Evolutionary conservation across 2,113 vertebrate genomes (phyloP).

Genomic region (Triplophysa siluroides): DNA sequence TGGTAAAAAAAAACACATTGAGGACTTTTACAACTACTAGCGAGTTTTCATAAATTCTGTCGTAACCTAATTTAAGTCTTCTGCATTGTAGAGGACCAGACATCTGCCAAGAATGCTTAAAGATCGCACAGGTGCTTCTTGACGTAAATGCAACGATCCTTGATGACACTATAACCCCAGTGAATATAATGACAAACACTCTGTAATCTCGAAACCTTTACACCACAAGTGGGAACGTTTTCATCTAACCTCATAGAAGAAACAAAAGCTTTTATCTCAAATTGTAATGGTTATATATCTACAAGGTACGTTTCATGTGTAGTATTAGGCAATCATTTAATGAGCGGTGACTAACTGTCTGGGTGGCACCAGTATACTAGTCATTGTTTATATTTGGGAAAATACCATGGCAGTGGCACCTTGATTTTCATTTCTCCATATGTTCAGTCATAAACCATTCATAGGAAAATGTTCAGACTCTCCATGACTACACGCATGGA

Average conservation of each 20-base stretch:
- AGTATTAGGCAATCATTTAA: not conserved
- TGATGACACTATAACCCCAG: not conserved
- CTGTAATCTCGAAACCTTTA: not conserved
- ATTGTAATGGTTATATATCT: not conserved
- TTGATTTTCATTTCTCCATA: slow-evolving; percentile 44
- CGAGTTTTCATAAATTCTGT: not conserved
- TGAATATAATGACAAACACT: not conserved
- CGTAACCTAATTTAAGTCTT: not conserved
- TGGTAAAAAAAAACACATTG: too few species aligned
- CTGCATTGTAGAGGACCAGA: not conserved
- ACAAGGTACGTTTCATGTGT: not conserved
- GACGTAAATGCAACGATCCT: not conserved
- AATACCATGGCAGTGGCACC: slow-evolving; percentile 10
- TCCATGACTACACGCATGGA: not conserved
- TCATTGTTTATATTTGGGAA: slow-evolving; percentile 18
- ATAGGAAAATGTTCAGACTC: not conserved
- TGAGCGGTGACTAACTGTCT: not conserved
- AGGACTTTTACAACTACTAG: too few species aligned
- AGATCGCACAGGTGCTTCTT: not conserved
- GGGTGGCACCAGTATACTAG: not conserved
- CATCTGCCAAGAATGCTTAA: not conserved
- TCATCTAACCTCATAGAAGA: not conserved
- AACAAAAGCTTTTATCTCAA: not conserved
- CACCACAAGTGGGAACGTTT: not conserved
- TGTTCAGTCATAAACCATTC: not conserved